phyloP scores from a whole-genome alignment of 2,113 vertebrate species.

The Corythaixoides concolor region DNA sequence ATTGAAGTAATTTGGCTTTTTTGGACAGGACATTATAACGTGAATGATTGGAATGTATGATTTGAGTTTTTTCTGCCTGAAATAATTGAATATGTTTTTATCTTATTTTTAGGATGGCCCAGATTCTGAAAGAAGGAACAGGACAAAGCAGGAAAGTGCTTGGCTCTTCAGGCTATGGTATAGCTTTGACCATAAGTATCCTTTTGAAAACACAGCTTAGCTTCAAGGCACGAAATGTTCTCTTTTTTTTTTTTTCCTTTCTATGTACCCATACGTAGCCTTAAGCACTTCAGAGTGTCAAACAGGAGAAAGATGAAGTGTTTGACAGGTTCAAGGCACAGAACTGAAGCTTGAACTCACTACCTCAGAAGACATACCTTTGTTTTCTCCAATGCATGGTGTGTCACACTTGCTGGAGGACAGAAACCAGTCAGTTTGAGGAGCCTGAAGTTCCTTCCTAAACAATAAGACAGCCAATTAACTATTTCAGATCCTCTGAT shows the following conservation, averaged over 20 bases:
- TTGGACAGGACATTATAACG: neutral
- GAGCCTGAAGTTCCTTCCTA: neutral
- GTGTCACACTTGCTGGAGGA: neutral
- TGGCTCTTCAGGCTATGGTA: slow-evolving; percentile 99
- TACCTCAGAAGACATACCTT: neutral
- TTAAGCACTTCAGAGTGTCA: neutral
- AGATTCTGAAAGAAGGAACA: slow-evolving; percentile 78
- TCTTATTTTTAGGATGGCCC: slow-evolving; percentile 73
- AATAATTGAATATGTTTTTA: neutral
- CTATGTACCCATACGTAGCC: neutral
- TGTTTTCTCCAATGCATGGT: neutral
- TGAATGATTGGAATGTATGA: neutral
- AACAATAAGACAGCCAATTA: neutral
- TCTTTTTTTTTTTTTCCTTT: neutral
- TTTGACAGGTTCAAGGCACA: neutral
- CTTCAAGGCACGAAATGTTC: neutral
- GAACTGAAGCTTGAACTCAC: neutral
- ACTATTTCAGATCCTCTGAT: neutral
- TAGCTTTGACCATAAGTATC: slow-evolving; percentile 99
- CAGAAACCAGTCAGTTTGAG: neutral
- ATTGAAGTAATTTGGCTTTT: neutral
- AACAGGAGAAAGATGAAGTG: neutral
- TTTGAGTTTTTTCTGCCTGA: neutral
- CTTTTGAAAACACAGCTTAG: slow-evolving; percentile 69
- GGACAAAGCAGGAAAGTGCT: slow-evolving; percentile 94